Evolutionary conservation across 2,888 invertebrate genomes (phyloP).

Genomic region (Rotaria macrura): DNA sequence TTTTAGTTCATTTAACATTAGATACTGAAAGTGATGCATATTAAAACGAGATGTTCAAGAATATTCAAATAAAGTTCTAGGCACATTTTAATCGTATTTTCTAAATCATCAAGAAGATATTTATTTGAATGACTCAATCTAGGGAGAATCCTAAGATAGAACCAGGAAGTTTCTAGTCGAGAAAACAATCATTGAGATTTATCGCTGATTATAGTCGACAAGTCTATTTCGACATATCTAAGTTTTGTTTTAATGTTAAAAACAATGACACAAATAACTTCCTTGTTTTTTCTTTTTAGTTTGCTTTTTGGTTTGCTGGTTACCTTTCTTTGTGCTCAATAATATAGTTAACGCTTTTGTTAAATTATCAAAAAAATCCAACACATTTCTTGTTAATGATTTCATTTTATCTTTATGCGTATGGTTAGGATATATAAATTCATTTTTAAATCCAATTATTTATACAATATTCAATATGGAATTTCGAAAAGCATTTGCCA

Average conservation of each 20-base stretch:
- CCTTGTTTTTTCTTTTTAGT: constrained; percentile 1
- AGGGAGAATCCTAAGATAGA: no score
- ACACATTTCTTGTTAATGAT: constrained; percentile 21
- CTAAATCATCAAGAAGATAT: no score
- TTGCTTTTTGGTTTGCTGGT: constrained; percentile 25
- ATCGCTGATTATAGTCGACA: no score
- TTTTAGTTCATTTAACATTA: no score
- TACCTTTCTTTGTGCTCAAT: constrained; percentile 95
- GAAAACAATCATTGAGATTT: no score
- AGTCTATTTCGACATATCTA: no score
- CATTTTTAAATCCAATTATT: constrained; percentile 66
- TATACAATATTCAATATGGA: constrained; percentile 56
- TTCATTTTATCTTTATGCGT: constrained; percentile 58
- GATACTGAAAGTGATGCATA: no score
- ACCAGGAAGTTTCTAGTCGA: no score
- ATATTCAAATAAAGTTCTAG: not conserved
- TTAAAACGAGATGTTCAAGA: no score
- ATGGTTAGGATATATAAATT: constrained; percentile 92
- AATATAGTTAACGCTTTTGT: constrained; percentile 93
- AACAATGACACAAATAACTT: not conserved
- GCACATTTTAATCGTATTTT: no score
- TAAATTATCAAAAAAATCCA: constrained; percentile 57
- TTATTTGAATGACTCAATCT: no score
- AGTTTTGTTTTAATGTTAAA: no score
- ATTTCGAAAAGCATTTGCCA: constrained; percentile 92